Conservation (phyloP, 2,888 invertebrate species). For the Agrotis clavis region DNA sequence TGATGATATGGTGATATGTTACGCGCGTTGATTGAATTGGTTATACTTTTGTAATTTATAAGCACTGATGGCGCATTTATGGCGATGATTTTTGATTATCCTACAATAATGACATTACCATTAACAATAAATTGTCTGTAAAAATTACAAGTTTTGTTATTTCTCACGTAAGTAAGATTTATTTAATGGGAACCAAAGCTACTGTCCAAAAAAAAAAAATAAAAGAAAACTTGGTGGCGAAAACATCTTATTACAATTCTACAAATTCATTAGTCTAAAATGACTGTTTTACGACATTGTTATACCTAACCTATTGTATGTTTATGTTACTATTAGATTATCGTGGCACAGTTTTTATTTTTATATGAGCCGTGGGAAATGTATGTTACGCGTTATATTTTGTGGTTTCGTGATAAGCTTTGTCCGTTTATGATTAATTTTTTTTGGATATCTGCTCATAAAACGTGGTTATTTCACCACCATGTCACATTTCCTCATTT, state of each 20-base stretch:
- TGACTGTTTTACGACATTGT: not conserved
- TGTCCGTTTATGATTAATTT: constrained; percentile 40
- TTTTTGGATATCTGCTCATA: constrained; percentile 5
- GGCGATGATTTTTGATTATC: not conserved
- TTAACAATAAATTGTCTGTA: not conserved
- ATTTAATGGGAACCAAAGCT: not conserved
- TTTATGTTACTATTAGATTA: constrained; percentile 30
- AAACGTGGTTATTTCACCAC: not conserved
- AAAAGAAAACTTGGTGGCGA: too few relatives aligned
- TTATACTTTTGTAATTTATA: constrained; percentile 3
- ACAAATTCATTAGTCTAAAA: not conserved
- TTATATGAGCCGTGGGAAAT: constrained; percentile 49
- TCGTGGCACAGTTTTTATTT: constrained; percentile 32
- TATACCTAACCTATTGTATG: not conserved
- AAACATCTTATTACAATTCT: not conserved
- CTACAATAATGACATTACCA: too few relatives aligned
- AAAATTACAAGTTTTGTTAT: not conserved
- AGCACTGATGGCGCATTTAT: not conserved
- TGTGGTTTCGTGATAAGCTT: constrained; percentile 52
- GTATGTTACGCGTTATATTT: constrained; percentile 30
- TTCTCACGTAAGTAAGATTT: not conserved
- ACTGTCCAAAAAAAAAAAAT: too few relatives aligned
- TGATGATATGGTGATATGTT: constrained; percentile 5
- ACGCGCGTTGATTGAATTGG: constrained; percentile 5
- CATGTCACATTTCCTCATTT: not conserved